phyloP scores from a whole-genome alignment of 1,140 invertebrate genomes.

The Lerema accius region DNA sequence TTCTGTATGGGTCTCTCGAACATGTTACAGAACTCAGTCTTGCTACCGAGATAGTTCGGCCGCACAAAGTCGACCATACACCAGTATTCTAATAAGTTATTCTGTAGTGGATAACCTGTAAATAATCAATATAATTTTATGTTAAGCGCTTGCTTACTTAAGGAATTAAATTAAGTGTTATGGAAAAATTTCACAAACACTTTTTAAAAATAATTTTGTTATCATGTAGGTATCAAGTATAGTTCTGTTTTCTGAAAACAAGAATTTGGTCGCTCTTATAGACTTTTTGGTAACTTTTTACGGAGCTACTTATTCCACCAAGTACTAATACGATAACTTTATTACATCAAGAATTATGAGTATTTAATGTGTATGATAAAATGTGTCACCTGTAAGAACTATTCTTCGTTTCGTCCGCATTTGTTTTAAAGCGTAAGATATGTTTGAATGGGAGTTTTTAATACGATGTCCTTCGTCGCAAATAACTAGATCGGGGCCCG shows the following conservation, averaged over 20 bases:
- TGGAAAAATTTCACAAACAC: too few species aligned
- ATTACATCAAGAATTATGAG: too few species aligned
- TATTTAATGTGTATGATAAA: too few species aligned
- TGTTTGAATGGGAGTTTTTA: slow-evolving; percentile 97
- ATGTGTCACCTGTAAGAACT: slow-evolving; percentile 90
- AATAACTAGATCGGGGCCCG: slow-evolving; percentile 96
- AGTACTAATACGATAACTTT: too few species aligned
- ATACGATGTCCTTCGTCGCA: slow-evolving; percentile 98
- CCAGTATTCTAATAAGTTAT: slow-evolving; percentile 98
- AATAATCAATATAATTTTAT: slow-evolving; percentile 25
- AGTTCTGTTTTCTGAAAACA: too few species aligned
- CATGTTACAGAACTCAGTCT: slow-evolving; percentile 97
- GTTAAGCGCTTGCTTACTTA: too few species aligned
- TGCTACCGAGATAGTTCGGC: slow-evolving; percentile 95
- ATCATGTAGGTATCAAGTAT: too few species aligned
- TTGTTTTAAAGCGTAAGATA: slow-evolving; percentile 95
- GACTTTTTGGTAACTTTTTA: too few species aligned
- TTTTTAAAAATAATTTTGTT: too few species aligned
- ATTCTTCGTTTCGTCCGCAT: slow-evolving; percentile 95
- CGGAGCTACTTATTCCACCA: too few species aligned
- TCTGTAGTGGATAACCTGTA: slow-evolving; percentile 95
- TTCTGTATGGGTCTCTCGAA: slow-evolving; percentile 97
- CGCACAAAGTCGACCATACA: slow-evolving; percentile 98
- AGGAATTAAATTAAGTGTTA: too few species aligned
- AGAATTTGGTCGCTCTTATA: too few species aligned